phyloP scores from a whole-genome alignment of 1,140 invertebrate species.

The Pygmarrhopalites habei region DNA sequence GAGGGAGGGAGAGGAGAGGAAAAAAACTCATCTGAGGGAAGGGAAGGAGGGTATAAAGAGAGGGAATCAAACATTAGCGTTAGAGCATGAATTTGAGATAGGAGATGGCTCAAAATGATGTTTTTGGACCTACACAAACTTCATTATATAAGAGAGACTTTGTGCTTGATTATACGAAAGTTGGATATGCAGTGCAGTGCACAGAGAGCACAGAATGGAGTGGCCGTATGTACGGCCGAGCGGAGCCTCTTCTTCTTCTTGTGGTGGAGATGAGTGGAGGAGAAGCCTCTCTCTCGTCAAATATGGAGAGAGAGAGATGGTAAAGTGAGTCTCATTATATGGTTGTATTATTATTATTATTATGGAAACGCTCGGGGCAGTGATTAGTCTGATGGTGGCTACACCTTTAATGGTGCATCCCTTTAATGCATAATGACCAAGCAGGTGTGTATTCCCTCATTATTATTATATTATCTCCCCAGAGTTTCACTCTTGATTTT shows the following conservation, averaged over 20 bases:
- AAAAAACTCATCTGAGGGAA: background rate
- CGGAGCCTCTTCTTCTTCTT: background rate
- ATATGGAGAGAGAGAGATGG: background rate
- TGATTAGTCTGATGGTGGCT: constrained; percentile 9
- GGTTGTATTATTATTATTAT: background rate
- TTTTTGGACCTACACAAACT: too few species aligned
- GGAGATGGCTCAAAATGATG: too few species aligned
- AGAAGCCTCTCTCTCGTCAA: background rate
- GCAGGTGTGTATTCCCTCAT: constrained; percentile 5
- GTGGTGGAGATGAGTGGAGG: background rate
- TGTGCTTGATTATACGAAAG: too few species aligned
- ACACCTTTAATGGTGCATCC: constrained; percentile 5
- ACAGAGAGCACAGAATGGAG: too few species aligned
- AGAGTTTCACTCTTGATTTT: too few species aligned
- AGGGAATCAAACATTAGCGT: background rate
- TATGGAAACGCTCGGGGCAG: background rate
- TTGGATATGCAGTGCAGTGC: too few species aligned
- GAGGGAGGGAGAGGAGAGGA: background rate
- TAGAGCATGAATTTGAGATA: too few species aligned
- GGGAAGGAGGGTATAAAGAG: background rate
- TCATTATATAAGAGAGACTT: too few species aligned
- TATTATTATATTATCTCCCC: background rate
- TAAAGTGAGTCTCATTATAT: background rate
- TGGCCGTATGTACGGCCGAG: background rate
- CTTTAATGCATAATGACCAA: constrained; percentile 8